Evolutionary conservation across 2,888 invertebrate species (phyloP).

Genomic region (Drosophila infuscata): DNA sequence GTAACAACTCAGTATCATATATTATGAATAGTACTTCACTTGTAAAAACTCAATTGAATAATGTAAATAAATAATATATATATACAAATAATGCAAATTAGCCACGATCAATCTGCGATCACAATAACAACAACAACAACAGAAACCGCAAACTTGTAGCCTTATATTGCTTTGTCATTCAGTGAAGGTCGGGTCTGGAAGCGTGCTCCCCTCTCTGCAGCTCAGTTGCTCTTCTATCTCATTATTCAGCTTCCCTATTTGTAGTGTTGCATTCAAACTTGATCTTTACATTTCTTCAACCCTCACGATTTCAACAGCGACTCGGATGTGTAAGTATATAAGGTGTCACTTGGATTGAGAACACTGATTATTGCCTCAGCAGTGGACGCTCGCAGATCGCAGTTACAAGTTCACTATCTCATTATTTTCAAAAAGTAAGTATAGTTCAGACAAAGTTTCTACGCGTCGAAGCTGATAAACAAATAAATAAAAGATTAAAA

Average conservation of each 20-base stretch:
- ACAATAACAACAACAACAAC: slow-evolving; percentile 13
- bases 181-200: slow-evolving; percentile 58
- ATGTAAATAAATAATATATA: neutral
- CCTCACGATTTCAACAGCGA: neutral
- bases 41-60: neutral
- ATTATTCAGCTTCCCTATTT: slow-evolving; percentile 4
- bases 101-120: slow-evolving; percentile 48
- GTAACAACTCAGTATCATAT: neutral
- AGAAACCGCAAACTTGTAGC: neutral
- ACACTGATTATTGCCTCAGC: slow-evolving; percentile 20
- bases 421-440: slow-evolving; percentile 6
- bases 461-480: no score
- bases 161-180: slow-evolving; percentile 67
- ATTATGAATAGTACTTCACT: neutral
- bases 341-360: slow-evolving; percentile 8
- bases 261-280: neutral
- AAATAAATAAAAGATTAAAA: no score
- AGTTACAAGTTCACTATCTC: neutral
- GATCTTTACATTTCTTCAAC: slow-evolving; percentile 8
- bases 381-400: slow-evolving; percentile 5
- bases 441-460: neutral
- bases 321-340: slow-evolving; percentile 33
- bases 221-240: neutral
- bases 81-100: slow-evolving; percentile 50
- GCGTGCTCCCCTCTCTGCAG: slow-evolving; percentile 6